Evolutionary conservation across 2,797 vertebrate species (phyloP), one percentile per base, ranked within the genome.

Genomic region (Pelobates cultripes): DNA sequence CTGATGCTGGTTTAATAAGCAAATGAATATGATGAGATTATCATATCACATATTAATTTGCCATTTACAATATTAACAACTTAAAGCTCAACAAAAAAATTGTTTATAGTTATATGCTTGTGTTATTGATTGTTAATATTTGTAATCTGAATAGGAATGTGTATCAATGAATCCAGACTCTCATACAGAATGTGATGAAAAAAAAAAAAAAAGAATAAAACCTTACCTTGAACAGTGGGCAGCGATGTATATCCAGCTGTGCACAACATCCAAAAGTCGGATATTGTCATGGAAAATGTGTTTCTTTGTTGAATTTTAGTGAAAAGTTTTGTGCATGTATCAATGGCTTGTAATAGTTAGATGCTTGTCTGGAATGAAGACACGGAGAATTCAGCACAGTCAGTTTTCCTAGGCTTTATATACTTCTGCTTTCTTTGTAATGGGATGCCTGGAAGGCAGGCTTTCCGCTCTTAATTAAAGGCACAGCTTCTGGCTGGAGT

Each of bases 361-460:
- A 75, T 61, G 51, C 87, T 88, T 28, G 28, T 28, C 88, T 51
- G 91, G 88, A 90, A 90, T 90, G 57, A 85, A 88, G 79, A 88
- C 89, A 86, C 85, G 84, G 82, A 51, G 28, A 88, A 85, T 86
- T 84, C 90, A n/a, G 53, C 72, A 85, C 87, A 87, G 87, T 88
- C 91, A 87, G 91, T 88, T 91, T 88, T 89, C 85, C 83, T 90
- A 10, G 91, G 85, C 87, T 90, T 94, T 94, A 92, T 95, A 94
- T 94, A 94, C 91, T 78, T 86, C 87, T 51, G 67, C 85, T 73
- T 91, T 90, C 90, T 73, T 89, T 94, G 94, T 93, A 95, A 95
- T 89, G 92, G 91, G 92, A 94, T 78, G 93, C 94, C 93, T 93
- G 86, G 61, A 86, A 92, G 91, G 89, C 91, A 87, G 88, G 88